phyloP scores from a whole-genome alignment of 2,797 vertebrate species.

The Sorex maritimensis region DNA sequence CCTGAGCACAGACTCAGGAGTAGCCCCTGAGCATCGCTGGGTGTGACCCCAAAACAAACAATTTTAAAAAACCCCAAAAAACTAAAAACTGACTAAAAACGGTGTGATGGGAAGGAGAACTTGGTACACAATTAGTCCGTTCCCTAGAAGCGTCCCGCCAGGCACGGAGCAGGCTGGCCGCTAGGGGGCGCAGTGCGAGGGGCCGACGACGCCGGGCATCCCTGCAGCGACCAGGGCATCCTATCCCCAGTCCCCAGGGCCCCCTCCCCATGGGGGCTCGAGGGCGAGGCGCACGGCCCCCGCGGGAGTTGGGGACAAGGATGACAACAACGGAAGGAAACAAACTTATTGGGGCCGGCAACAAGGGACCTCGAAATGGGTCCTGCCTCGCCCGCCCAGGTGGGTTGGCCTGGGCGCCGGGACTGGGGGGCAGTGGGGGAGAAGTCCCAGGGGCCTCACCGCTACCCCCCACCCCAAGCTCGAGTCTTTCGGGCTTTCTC shows the following conservation, averaged over 20 bases:
- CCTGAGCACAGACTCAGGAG: too few species aligned
- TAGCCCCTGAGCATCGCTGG: too few species aligned
- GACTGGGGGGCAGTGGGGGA: not conserved
- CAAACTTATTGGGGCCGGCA: not conserved
- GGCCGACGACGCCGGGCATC: accelerated
- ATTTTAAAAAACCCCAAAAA: too few species aligned
- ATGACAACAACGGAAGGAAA: not conserved
- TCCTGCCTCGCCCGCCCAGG: not conserved
- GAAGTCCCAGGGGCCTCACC: not conserved
- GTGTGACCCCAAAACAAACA: too few species aligned
- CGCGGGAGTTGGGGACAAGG: not conserved
- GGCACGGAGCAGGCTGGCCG: not conserved
- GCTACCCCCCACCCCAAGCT: not conserved
- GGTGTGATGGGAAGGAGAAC: not conserved
- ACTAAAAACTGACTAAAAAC: too few species aligned
- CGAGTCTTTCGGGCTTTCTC: not conserved
- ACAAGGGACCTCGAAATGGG: not conserved
- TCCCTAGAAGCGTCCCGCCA: too few species aligned
- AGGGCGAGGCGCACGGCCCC: not conserved
- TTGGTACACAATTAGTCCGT: too few species aligned
- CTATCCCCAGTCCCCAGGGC: too few species aligned
- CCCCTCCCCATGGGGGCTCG: not conserved
- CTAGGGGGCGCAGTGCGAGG: not conserved
- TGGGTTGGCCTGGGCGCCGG: not conserved
- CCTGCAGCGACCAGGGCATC: accelerated